Percentiles rank a stretch among this genome's conserved stretches.
Conservation (phyloP, 2,113 vertebrate species). For the Otocyon megalotis region DNA sequence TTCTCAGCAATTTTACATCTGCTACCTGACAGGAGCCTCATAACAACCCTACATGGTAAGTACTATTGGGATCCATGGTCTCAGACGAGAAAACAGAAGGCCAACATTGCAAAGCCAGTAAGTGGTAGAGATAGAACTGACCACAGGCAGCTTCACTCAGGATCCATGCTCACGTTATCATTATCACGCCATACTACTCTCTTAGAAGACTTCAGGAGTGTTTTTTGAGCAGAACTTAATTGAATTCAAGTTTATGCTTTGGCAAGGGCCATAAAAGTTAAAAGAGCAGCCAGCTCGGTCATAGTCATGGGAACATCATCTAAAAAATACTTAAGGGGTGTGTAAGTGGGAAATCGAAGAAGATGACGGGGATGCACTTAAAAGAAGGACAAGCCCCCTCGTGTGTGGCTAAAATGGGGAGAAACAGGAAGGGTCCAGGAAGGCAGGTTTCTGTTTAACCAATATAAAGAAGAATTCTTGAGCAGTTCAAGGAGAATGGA, state of each 20-base stretch:
- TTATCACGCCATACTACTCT: not conserved
- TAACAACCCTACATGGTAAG: rapidly evolving
- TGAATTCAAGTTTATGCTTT: not conserved
- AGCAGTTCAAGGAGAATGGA: not conserved
- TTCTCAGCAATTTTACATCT: not conserved
- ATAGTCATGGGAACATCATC: not conserved
- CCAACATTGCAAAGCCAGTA: rapidly evolving
- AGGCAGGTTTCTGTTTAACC: not conserved
- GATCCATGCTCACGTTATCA: not conserved
- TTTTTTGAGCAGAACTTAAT: not conserved
- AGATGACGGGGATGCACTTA: rapidly evolving
- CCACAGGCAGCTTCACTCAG: not conserved
- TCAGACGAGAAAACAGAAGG: not conserved
- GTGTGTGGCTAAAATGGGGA: not conserved
- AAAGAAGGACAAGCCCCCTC: not conserved
- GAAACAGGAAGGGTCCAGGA: not conserved
- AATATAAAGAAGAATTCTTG: not conserved
- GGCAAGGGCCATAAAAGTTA: not conserved
- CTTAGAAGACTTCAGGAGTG: not conserved
- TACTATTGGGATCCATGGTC: rapidly evolving
- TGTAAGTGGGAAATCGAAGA: not conserved
- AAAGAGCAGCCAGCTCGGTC: not conserved
- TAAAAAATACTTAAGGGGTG: not conserved
- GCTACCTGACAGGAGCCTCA: not conserved
- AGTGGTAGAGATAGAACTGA: not conserved